phyloP scores from a whole-genome alignment of 2,797 vertebrate genomes.

The Coracias cyanogaster region DNA sequence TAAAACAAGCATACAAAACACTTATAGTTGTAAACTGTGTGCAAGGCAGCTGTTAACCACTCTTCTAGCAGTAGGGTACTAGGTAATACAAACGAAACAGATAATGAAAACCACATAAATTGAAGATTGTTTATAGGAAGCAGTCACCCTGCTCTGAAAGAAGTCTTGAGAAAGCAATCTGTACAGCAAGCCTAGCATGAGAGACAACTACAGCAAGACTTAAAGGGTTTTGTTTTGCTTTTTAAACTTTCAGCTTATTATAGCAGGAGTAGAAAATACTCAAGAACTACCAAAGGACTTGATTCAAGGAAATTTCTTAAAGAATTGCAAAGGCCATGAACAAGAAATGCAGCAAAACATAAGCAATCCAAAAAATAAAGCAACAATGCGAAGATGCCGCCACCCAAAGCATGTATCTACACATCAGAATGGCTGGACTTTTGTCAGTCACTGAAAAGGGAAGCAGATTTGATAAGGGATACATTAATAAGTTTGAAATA shows the following conservation, averaged over 20 bases:
- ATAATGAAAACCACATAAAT: background rate
- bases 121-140: background rate
- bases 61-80: background rate
- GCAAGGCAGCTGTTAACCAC: background rate
- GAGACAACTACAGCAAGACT: background rate
- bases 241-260: background rate
- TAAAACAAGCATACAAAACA: background rate
- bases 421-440: background rate
- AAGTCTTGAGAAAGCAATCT: background rate
- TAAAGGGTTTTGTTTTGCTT: background rate
- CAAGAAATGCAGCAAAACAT: accelerated
- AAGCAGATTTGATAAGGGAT: background rate
- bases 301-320: background rate
- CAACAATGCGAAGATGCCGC: background rate
- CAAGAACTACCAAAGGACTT: background rate
- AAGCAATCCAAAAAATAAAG: background rate
- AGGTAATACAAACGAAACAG: background rate
- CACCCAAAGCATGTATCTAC: background rate
- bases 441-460: background rate
- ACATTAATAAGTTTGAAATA: background rate
- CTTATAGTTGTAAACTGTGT: background rate
- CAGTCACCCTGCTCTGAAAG: background rate
- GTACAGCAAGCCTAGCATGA: background rate
- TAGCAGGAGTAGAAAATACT: background rate
- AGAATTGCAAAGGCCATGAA: background rate